Base-by-base conservation (phyloP, 1,140 invertebrate species). In the Danaus melanippus region DNA sequence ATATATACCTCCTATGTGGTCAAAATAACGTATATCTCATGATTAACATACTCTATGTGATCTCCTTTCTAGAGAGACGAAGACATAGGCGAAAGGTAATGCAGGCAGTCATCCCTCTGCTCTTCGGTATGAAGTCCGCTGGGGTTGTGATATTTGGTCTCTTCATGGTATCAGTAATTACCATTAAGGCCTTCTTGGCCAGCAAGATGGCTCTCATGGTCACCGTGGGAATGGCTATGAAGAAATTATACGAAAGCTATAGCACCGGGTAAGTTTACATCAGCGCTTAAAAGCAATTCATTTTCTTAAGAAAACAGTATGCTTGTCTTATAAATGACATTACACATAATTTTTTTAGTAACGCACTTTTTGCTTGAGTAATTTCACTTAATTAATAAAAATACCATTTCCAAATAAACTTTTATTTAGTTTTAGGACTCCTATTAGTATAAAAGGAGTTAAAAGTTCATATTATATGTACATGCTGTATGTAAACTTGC, bases 91-190 rank as follows among this genome's bases (percentile, higher is more conserved):
- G 89, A 62, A 91, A 90, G 64, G 82, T 90, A 51, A 83, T 90
- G 53, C 87, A 90, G 71, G 83, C 90, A 55, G 79, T 91, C 12
- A 76, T 92, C 17, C 91, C 91, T 12, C 79, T 91, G 64, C 71
- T 92, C 17, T 79, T 92, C 60, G 91, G 91, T 12, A 89, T 91
- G 71, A 91, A 91, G 58, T 88, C 89, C 1, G 88, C 90, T 2
- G 89, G 89, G 10, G 84, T 89, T 48, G 87, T 88, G 10, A 85
- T 91, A 55, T 85, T 91, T 21, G 88, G 87, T 0, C 73, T 91
- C 47, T 87, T 88, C 39, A 79, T 90, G 21, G 88, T 92, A 39
- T 88, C 90, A 1, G 62, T 89, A 1, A 76, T 92, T 0, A 90
- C 90, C 0, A 61, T 92, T 2, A 91, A 92, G 70, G 90, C 91